Evolutionary conservation across 2,113 vertebrate species (phyloP), one percentile per base, ranked within the genome.

Genomic region (Cygnus buccinator): DNA sequence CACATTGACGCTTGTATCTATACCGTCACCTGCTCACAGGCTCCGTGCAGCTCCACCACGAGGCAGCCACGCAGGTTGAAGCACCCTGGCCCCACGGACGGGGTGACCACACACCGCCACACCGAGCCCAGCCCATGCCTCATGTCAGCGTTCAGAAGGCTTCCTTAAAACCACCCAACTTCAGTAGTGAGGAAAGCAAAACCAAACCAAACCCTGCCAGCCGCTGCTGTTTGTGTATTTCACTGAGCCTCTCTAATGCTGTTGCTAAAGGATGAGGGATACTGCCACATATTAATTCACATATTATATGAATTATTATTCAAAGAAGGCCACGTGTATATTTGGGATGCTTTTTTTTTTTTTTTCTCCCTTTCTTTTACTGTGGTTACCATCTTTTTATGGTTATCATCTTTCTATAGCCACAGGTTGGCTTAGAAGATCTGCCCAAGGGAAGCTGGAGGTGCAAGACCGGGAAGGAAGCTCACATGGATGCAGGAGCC

Each of bases 31-130:
- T 48, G 39, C 43, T 13, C 0, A 4, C 9, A 46, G 72, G 65
- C 59, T 66, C 84, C 43, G 83, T 12, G 29, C 9, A 1, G 65
- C 92, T 68, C 84, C 72, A 57, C 43, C 54, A 2, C 2, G 5
- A 68, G 70, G n/a, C 28, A 17, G 8, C 35, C 44, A 6, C 65
- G 1, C 48, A 50, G 48, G 22, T 7, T 50, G 21, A 23, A 50
- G 43, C 43, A 16, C 23, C 48, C 48, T 50, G 48, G 48, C 48
- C 48, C 46, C 46, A 48, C 10, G 22, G 48, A 50, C 22, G 3
- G 48, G 23, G 37, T 2, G 29, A 18, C 2, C 33, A n/a, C 7
- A 0, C 43, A 2, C 0, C 13, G 35, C 73, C 35, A 52, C 59
- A 33, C 57, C 46, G 5, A 31, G 21, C 55, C 78, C 78, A 61